These are phyloP conservation scores for Seira ritae DNA, from an alignment of 2,888 invertebrate species.

Conservation along the genomic window DNA sequence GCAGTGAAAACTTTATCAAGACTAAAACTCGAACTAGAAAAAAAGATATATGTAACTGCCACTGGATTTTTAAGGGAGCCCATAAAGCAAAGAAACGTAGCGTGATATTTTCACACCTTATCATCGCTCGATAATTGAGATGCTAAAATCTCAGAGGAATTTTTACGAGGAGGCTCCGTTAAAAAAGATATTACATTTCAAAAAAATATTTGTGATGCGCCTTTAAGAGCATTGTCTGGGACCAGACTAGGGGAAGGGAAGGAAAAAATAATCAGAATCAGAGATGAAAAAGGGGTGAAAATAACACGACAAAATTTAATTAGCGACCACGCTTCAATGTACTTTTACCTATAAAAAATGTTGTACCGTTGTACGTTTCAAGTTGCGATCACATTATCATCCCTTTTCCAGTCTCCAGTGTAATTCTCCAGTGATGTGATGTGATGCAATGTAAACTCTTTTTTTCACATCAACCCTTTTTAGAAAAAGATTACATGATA, in stretches of 20 bases:
- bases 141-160: conserved; percentile 73
- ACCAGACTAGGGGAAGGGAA: no score
- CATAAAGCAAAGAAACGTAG: conserved; percentile 22
- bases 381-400: conserved; percentile 43
- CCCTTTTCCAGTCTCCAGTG: neutral
- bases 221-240: no score
- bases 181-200: neutral
- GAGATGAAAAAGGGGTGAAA: conserved; percentile 31
- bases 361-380: conserved; percentile 32
- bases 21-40: neutral
- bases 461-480: conserved; percentile 39
- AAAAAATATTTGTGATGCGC: no score
- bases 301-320: conserved; percentile 71
- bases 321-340: conserved; percentile 57
- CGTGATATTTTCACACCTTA: conserved; percentile 68
- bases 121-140: conserved; percentile 73
- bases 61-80: conserved; percentile 1
- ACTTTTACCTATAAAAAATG: conserved; percentile 38
- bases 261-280: no score
- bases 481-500: conserved; percentile 50
- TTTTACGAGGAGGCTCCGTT: conserved; percentile 44
- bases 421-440: neutral
- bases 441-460: conserved; percentile 3
- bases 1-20: neutral
- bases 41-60: conserved; percentile 17